These are phyloP conservation scores for Erinaceus europaeus DNA, from an alignment of 2,113 vertebrate genomes.

Conservation along the genomic window DNA sequence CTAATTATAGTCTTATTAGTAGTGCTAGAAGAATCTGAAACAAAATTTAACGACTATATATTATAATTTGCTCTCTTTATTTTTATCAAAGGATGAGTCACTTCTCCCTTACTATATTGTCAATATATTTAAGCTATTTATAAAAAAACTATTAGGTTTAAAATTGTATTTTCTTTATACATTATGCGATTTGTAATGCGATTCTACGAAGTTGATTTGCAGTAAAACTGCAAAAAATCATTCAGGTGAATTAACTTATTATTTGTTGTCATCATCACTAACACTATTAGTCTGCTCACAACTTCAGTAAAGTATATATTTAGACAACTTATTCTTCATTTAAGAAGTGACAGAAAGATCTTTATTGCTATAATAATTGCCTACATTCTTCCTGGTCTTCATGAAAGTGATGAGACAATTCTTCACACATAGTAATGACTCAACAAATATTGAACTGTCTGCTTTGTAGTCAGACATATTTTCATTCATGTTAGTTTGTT, in stretches of 20 bases:
- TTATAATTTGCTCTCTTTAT: background rate
- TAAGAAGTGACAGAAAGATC: background rate
- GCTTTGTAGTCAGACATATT: background rate
- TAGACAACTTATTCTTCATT: background rate
- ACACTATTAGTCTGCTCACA: background rate
- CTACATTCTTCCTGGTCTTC: background rate
- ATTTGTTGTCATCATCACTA: background rate
- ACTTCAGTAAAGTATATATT: background rate
- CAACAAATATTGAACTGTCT: background rate
- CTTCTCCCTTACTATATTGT: slow-evolving; percentile 3
- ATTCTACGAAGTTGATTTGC: background rate
- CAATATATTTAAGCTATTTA: background rate
- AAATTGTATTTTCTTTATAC: background rate
- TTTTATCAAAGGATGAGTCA: background rate
- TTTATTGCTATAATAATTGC: background rate
- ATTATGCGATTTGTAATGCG: background rate
- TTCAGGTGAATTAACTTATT: background rate
- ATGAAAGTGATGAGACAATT: background rate
- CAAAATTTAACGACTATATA: background rate
- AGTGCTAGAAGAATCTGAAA: background rate
- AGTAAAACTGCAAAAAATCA: background rate
- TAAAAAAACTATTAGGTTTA: background rate
- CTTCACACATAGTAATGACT: background rate
- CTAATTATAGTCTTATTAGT: background rate
- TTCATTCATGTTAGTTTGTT: background rate